phyloP scores from a whole-genome alignment of 2,888 invertebrate species.

The Hedya salicella region DNA sequence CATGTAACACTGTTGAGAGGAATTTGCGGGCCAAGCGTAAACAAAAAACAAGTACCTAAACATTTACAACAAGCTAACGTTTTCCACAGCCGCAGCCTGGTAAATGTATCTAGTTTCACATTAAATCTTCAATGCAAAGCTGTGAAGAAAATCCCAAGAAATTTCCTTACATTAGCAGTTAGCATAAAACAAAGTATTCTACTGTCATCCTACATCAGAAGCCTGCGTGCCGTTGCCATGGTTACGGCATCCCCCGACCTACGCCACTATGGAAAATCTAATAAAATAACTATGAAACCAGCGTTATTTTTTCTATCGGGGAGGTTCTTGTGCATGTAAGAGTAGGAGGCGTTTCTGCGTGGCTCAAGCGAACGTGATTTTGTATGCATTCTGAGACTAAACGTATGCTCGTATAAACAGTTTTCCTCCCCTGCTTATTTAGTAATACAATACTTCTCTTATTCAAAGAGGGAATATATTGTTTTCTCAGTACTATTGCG shows the following conservation, averaged over 20 bases:
- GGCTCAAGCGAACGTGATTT: slow-evolving; percentile 34
- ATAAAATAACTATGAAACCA: slow-evolving; percentile 60
- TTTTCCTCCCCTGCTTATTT: slow-evolving; percentile 64
- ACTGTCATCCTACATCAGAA: slow-evolving; percentile 49
- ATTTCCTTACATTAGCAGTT: slow-evolving; percentile 43
- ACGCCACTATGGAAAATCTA: slow-evolving; percentile 61
- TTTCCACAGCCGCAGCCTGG: background rate
- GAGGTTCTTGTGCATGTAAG: slow-evolving; percentile 31
- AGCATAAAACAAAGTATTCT: slow-evolving; percentile 40
- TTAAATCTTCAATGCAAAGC: slow-evolving; percentile 26
- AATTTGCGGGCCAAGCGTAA: too few species aligned
- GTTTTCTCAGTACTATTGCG: slow-evolving; percentile 34
- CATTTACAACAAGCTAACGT: background rate
- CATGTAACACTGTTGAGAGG: too few species aligned
- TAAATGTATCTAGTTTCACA: slow-evolving; percentile 17
- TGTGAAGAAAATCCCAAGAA: slow-evolving; percentile 34
- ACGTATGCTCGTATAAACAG: slow-evolving; percentile 58
- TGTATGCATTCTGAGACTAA: slow-evolving; percentile 53
- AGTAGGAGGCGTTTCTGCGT: slow-evolving; percentile 43
- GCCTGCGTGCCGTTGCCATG: slow-evolving; percentile 64
- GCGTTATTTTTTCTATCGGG: slow-evolving; percentile 26
- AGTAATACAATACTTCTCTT: slow-evolving; percentile 64
- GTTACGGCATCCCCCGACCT: slow-evolving; percentile 63
- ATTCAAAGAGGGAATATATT: slow-evolving; percentile 40
- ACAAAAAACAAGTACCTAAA: too few species aligned